Conservation (phyloP, 2,888 invertebrate species). For the Cephus pulcher region DNA sequence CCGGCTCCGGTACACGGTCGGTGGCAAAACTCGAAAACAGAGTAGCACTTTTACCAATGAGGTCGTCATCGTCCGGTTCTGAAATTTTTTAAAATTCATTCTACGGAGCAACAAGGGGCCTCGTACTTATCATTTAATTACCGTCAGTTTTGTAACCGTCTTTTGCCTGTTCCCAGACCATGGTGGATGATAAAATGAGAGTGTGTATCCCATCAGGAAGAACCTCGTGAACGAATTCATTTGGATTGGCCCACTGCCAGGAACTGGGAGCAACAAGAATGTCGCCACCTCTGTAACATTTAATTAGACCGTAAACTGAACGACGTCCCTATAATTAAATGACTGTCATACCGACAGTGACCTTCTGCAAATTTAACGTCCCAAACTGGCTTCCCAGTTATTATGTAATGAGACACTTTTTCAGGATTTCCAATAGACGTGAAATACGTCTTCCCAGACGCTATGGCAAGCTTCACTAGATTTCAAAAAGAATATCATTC, state of each 20-base stretch:
- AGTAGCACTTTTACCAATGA: slow-evolving; percentile 1
- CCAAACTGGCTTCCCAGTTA: slow-evolving; percentile 74
- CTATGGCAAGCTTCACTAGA: slow-evolving; percentile 74
- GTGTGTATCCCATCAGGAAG: slow-evolving; percentile 70
- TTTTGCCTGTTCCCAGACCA: slow-evolving; percentile 50
- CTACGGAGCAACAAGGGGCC: too few species aligned
- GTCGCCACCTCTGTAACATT: slow-evolving; percentile 70
- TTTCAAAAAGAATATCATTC: neutral
- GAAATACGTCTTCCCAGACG: slow-evolving; percentile 72
- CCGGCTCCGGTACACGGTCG: slow-evolving; percentile 18
- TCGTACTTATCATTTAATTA: too few species aligned
- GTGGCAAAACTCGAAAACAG: slow-evolving; percentile 14
- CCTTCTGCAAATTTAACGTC: slow-evolving; percentile 68
- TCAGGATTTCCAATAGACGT: slow-evolving; percentile 70
- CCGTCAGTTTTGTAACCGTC: slow-evolving; percentile 29
- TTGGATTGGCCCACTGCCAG: slow-evolving; percentile 73
- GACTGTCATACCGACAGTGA: slow-evolving; percentile 47
- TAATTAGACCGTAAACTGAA: neutral
- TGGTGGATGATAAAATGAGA: slow-evolving; percentile 53
- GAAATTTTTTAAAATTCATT: neutral
- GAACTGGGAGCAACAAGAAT: slow-evolving; percentile 72
- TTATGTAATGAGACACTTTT: slow-evolving; percentile 70
- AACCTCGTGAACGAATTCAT: slow-evolving; percentile 71
- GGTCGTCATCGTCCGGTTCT: slow-evolving; percentile 2
- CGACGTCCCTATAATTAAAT: neutral